Evolutionary conservation across 2,113 vertebrate genomes (phyloP).

Genomic region (Nothobranchius kuhntae): DNA sequence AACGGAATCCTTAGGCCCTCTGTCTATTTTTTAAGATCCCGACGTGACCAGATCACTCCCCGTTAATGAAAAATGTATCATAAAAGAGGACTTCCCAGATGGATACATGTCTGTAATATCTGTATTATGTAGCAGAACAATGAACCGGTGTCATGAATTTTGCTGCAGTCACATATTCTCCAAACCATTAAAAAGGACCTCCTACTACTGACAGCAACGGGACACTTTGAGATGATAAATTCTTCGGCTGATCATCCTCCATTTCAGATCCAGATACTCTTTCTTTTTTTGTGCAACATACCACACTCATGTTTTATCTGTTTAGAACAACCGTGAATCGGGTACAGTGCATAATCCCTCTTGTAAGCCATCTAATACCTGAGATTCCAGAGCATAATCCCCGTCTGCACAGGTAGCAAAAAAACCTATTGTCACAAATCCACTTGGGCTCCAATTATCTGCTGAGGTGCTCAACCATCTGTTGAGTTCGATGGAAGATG

Average conservation of each 20-base stretch:
- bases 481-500: slow-evolving; percentile 2
- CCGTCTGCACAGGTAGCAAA: slow-evolving; percentile 45
- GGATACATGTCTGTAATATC: slow-evolving; percentile 22
- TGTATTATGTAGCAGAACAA: slow-evolving; percentile 18
- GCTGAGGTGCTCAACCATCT: slow-evolving; percentile 22
- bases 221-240: slow-evolving; percentile 42
- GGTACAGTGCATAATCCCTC: slow-evolving; percentile 64
- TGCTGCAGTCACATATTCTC: slow-evolving; percentile 36
- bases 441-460: slow-evolving; percentile 37
- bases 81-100: slow-evolving; percentile 21
- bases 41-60: slow-evolving; percentile 41
- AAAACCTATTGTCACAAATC: slow-evolving; percentile 66
- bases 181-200: slow-evolving; percentile 42
- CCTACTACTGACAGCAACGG: slow-evolving; percentile 36
- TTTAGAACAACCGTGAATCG: slow-evolving; percentile 46
- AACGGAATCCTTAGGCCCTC: slow-evolving; percentile 17
- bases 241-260: slow-evolving; percentile 15
- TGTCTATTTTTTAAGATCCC: slow-evolving; percentile 6
- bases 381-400: slow-evolving; percentile 71
- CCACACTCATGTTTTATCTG: slow-evolving; percentile 41
- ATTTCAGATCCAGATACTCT: slow-evolving; percentile 6
- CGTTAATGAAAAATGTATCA: slow-evolving; percentile 30
- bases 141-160: slow-evolving; percentile 17
- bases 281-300: slow-evolving; percentile 4
- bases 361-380: slow-evolving; percentile 70